Base-by-base conservation (phyloP, 2,797 vertebrate genomes). In the Coreius guichenoti region DNA sequence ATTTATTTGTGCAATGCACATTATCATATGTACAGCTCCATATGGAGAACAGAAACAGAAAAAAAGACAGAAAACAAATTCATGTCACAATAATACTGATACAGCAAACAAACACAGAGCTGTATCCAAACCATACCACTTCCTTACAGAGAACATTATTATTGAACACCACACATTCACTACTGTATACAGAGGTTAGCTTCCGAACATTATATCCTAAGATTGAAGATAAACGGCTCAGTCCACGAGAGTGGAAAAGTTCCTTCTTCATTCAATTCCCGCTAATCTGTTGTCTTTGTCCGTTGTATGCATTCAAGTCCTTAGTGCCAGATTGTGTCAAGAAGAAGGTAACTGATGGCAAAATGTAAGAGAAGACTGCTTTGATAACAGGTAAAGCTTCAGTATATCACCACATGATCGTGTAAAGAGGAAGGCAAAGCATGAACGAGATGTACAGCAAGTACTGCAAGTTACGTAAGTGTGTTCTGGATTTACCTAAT, bases 41-140 rank as follows among this genome's bases (percentile, higher is more conserved):
- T 95, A 93, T 91, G 93, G 79, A 79, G 79, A 83, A 92, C 93
- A 95, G 93, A 93, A 95, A 94, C 90, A 90, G 93, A 96, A 93
- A 95, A 84, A 68, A 89, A 89, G 93, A 95, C 96, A 92, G 93
- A 92, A 93, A 96, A 96, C 93, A 94, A 93, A 93, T 95, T 93
- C 94, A 97, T 96, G 96, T 90, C 95, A 96, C 96, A 96, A 93
- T 94, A 96, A 96, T 94, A 95, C 94, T 93, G 96, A 95, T 96
- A 97, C 96, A 96, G 95, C 96, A 95, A 96, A 98, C 96, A 95
- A 94, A 95, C 92, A 98, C 96, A 93, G 92, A 96, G 89, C 95
- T 95, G 95, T 93, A 94, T 96, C 95, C 96, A 94, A 96, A 91
- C 89, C 87, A 39, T 87, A 91, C 93, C 94, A 95, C 95, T 92